Evolutionary conservation across 2,888 invertebrate species (phyloP), one percentile per base, ranked within the genome.

Genomic region (Stictocephala bisonia): DNA sequence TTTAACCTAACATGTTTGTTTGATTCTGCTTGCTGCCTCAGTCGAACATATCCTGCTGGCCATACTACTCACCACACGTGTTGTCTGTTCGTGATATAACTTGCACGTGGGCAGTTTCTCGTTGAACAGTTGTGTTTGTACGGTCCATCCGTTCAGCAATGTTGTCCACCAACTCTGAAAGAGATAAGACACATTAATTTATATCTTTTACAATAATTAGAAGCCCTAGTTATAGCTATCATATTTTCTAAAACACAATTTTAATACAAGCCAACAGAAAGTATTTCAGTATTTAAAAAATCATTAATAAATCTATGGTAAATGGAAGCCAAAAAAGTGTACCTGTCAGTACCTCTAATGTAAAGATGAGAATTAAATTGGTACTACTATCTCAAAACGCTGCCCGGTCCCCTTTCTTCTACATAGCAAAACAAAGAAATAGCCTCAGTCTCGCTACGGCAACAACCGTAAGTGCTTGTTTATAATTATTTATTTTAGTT

Each of bases 151-250:
- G 90, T 74, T 90, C 90, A 0, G 89, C 89, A 76, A 94, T 87
- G 82, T 91, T 92, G 80, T 93, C 93, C 76, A 94, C 86, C 72
- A 94, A 88, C 81, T 90, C 93, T 92, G 80, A 11, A 85, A 84
- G 76, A 75, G 76, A 78, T 78, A 29, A 69, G 75, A 56, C n/a
- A 51, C 18, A 75, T 18, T 29, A 51, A 3, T 20, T 13, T 60
- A 29, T 15, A 50, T 9, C 9, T 18, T 13, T 15, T 18, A 50
- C n/a, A 50, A 15, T 15, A 13, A 7, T 18, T 26, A 7, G 27
- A 31, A 31, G 13, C 20, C 48, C 6, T 20, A 13, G 26, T 13
- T n/a, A 48, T 31, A 15, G 15, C 27, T 18, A 26, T 29, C 13
- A 29, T 51, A 15, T 66, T 66, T 50, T 18, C 31, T 22, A 56